Evolutionary conservation across 2,888 invertebrate species (phyloP).

Genomic region (Helobdella robusta): DNA sequence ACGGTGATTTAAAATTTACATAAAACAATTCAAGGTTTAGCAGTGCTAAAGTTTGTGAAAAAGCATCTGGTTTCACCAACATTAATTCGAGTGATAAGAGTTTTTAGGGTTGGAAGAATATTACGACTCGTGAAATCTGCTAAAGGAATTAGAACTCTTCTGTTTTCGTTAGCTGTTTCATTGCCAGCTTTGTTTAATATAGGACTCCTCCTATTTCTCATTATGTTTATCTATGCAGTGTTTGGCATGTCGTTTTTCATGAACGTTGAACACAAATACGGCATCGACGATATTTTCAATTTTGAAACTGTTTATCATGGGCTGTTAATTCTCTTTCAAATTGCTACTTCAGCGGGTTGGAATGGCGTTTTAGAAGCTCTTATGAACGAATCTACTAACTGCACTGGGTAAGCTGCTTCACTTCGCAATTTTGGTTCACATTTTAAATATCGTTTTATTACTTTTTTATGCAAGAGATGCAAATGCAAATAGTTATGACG

Average conservation of each 20-base stretch:
- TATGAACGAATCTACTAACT: conserved; percentile 60
- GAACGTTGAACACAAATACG: conserved; percentile 88
- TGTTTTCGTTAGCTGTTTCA: conserved; percentile 96
- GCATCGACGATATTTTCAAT: conserved; percentile 88
- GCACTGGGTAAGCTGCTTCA: too few relatives aligned
- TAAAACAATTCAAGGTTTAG: conserved; percentile 10
- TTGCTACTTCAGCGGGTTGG: conserved; percentile 63
- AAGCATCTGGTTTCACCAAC: conserved; percentile 78
- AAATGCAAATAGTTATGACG: too few relatives aligned
- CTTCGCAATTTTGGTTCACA: background rate
- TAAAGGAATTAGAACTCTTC: conserved; percentile 88
- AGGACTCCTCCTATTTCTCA: conserved; percentile 88
- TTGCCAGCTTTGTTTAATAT: conserved; percentile 97
- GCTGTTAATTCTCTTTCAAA: conserved; percentile 94
- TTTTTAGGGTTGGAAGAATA: conserved; percentile 94
- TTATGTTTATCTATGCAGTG: conserved; percentile 98
- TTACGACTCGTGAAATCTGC: conserved; percentile 95
- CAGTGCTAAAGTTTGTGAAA: conserved; percentile 9
- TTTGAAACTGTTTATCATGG: conserved; percentile 97
- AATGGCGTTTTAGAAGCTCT: conserved; percentile 87
- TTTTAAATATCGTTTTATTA: too few relatives aligned
- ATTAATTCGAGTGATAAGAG: conserved; percentile 88
- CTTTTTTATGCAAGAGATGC: too few relatives aligned
- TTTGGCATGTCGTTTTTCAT: conserved; percentile 99
- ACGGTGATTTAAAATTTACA: too few relatives aligned